Conservation (phyloP, 2,113 vertebrate species). For the Acinonyx jubatus region DNA sequence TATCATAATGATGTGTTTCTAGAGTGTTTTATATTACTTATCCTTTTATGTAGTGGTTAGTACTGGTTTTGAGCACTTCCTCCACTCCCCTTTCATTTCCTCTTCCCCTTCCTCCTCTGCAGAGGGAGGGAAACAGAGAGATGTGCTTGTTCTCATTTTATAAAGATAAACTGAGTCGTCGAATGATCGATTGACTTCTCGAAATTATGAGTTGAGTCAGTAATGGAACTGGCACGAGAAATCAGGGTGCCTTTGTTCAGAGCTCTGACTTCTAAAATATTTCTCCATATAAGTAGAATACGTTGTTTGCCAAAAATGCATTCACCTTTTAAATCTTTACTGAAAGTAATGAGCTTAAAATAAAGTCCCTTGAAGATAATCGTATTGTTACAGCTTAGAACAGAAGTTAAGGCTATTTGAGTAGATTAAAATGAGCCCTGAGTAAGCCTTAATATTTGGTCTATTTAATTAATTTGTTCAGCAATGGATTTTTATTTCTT, state of each 20-base stretch:
- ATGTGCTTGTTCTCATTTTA: background rate
- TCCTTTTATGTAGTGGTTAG: background rate
- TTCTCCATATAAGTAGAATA: constrained; percentile 6
- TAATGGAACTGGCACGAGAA: background rate
- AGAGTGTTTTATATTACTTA: background rate
- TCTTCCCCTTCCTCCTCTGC: background rate
- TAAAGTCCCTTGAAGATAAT: constrained; percentile 58
- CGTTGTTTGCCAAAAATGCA: constrained; percentile 43
- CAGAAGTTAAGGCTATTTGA: constrained; percentile 46
- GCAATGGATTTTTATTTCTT: constrained; percentile 45
- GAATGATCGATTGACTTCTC: background rate
- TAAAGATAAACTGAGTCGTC: constrained; percentile 15
- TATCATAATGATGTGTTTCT: background rate
- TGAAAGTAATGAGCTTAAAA: constrained; percentile 65
- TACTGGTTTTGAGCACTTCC: background rate
- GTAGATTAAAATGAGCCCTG: constrained; percentile 47
- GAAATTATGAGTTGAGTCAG: background rate
- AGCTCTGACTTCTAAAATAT: constrained; percentile 39
- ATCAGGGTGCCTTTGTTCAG: background rate
- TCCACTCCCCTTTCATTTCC: background rate
- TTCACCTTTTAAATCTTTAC: constrained; percentile 57
- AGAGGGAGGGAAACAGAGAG: background rate
- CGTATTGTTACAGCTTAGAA: constrained; percentile 44
- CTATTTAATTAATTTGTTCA: constrained; percentile 61
- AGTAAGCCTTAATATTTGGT: constrained; percentile 48